phyloP scores from a whole-genome alignment of 1,140 invertebrate species.

The Aphelinus certus region DNA sequence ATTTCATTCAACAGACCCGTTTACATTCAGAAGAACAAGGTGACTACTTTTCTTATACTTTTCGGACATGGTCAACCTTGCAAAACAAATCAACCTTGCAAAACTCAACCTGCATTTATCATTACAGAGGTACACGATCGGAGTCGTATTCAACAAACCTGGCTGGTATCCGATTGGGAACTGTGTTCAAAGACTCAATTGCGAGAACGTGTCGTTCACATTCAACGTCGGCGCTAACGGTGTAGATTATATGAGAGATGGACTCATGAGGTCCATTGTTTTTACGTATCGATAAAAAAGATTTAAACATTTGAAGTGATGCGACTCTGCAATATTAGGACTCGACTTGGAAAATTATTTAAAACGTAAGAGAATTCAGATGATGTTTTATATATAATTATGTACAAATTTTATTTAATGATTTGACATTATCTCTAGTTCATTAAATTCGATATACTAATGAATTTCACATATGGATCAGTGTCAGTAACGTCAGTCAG shows the following conservation, averaged over 20 bases:
- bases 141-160: slow-evolving; percentile 81
- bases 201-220: slow-evolving; percentile 76
- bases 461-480: too few relatives aligned
- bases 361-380: slow-evolving; percentile 35
- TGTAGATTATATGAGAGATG: slow-evolving; percentile 75
- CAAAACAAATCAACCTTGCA: background rate
- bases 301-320: slow-evolving; percentile 10
- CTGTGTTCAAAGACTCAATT: slow-evolving; percentile 70
- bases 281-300: slow-evolving; percentile 62
- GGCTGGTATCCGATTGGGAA: slow-evolving; percentile 81
- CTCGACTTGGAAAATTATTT: slow-evolving; percentile 22
- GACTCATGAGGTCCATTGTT: slow-evolving; percentile 79
- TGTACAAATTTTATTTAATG: slow-evolving; percentile 37
- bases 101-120: background rate
- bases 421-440: slow-evolving; percentile 1
- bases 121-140: slow-evolving; percentile 76
- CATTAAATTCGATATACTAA: too few relatives aligned
- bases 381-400: slow-evolving; percentile 34
- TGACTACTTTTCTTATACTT: slow-evolving; percentile 26
- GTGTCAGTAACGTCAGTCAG: too few relatives aligned
- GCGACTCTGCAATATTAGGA: slow-evolving; percentile 17
- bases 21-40: slow-evolving; percentile 77
- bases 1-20: slow-evolving; percentile 82
- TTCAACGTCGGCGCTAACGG: slow-evolving; percentile 73
- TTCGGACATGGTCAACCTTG: too few relatives aligned